Conservation (phyloP, 1,140 invertebrate species). For the Euwallacea similis region DNA sequence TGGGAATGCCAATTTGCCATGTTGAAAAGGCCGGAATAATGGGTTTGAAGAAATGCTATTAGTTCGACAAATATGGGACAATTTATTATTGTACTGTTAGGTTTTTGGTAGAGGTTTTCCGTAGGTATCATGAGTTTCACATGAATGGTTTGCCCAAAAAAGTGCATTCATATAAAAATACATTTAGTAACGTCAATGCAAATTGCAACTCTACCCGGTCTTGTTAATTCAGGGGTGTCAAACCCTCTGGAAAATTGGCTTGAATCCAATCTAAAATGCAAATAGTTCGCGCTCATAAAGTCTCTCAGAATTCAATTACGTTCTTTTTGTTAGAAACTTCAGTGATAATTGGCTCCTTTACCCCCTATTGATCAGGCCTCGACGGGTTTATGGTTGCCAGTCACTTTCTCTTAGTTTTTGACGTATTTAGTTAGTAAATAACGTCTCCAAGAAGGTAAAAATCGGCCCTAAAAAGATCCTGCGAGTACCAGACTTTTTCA, state of each 20-base stretch:
- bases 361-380: neutral
- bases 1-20: constrained; percentile 30
- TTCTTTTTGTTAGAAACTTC: constrained; percentile 30
- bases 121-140: too few relatives aligned
- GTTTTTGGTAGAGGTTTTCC: too few relatives aligned
- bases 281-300: constrained; percentile 40
- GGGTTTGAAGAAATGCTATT: constrained; percentile 26
- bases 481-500: too few relatives aligned
- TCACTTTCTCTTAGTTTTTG: neutral
- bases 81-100: constrained; percentile 11
- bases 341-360: constrained; percentile 27
- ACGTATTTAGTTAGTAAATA: neutral
- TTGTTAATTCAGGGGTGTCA: constrained; percentile 42
- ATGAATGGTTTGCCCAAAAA: neutral
- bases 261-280: constrained; percentile 48
- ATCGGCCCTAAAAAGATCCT: neutral
- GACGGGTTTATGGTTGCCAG: neutral
- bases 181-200: constrained; percentile 26
- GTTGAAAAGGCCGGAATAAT: constrained; percentile 26
- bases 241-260: constrained; percentile 47
- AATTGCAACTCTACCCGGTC: constrained; percentile 28
- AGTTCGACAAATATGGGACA: constrained; percentile 19
- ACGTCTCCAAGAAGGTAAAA: neutral
- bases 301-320: constrained; percentile 35
- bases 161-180: constrained; percentile 34